These are phyloP conservation scores for Eira barbara DNA, from an alignment of 2,113 vertebrate species.

Conservation along the genomic window DNA sequence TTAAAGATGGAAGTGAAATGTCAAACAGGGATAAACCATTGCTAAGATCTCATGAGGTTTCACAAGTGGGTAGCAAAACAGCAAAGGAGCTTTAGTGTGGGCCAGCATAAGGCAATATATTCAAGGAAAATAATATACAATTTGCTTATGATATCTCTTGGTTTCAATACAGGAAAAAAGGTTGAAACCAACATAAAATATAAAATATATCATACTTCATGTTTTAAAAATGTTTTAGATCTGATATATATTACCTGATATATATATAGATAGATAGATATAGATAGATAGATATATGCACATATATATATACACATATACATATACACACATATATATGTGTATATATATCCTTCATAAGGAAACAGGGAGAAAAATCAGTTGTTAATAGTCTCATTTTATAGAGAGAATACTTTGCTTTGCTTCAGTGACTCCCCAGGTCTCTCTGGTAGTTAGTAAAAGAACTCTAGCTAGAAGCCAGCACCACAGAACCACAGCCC, in stretches of 20 bases:
- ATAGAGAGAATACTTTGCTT: background rate
- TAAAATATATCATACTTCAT: background rate
- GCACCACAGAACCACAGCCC: background rate
- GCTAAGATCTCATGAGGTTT: slow-evolving; percentile 63
- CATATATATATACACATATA: no score
- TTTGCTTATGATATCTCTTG: background rate
- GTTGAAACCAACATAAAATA: background rate
- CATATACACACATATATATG: background rate
- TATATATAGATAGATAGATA: no score
- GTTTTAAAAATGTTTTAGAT: background rate
- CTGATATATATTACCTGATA: no score
- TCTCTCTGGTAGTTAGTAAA: background rate
- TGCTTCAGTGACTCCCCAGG: background rate
- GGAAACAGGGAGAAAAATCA: background rate
- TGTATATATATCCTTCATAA: background rate
- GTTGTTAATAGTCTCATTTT: background rate
- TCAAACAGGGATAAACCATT: slow-evolving; percentile 55
- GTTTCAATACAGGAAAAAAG: background rate
- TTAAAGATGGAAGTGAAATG: slow-evolving; percentile 71
- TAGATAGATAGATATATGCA: no score
- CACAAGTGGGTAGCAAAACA: slow-evolving; percentile 50
- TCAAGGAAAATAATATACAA: slow-evolving; percentile 10
- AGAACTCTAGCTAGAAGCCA: background rate
- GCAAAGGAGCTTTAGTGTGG: slow-evolving; percentile 13
- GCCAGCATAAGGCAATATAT: slow-evolving; percentile 10